Evolutionary conservation across 2,113 vertebrate species (phyloP).

Genomic region (Poeciliopsis occidentalis): DNA sequence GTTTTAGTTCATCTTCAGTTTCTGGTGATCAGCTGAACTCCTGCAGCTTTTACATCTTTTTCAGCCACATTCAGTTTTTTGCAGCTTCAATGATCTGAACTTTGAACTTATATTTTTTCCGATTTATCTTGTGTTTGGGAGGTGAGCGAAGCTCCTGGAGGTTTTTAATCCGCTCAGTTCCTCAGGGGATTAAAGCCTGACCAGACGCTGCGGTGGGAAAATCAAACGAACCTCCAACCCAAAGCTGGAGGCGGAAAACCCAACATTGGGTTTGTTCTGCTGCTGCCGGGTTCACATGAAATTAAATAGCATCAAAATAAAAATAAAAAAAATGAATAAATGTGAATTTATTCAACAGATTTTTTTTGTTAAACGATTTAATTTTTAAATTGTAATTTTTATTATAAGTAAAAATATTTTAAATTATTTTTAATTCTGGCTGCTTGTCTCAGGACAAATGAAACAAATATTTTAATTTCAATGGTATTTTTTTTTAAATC

Average conservation of each 20-base stretch:
- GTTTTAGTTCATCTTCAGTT: neutral
- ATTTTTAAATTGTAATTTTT: neutral
- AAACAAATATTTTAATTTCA: neutral
- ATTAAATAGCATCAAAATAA: neutral
- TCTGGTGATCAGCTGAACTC: neutral
- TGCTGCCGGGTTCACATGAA: neutral
- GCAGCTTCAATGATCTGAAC: neutral
- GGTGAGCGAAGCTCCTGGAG: conserved; percentile 23
- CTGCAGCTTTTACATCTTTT: neutral
- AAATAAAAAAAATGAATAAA: neutral
- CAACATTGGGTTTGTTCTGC: conserved; percentile 27
- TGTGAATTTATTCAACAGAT: neutral
- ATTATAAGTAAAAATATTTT: neutral
- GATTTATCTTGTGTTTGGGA: conserved; percentile 43
- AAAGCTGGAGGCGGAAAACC: conserved; percentile 31
- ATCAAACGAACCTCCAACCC: conserved; percentile 51
- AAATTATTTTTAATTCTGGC: neutral
- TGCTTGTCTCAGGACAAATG: neutral
- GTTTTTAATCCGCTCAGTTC: conserved; percentile 50
- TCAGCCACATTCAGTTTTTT: neutral
- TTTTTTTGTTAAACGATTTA: neutral
- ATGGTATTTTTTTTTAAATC: too few species aligned
- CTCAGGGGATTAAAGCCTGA: conserved; percentile 56
- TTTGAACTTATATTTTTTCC: neutral
- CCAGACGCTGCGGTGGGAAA: conserved; percentile 58